Evolutionary conservation across 1,140 invertebrate genomes (phyloP), one percentile per base, ranked within the genome.

Genomic region (Macrotrachela quadricornifera): DNA sequence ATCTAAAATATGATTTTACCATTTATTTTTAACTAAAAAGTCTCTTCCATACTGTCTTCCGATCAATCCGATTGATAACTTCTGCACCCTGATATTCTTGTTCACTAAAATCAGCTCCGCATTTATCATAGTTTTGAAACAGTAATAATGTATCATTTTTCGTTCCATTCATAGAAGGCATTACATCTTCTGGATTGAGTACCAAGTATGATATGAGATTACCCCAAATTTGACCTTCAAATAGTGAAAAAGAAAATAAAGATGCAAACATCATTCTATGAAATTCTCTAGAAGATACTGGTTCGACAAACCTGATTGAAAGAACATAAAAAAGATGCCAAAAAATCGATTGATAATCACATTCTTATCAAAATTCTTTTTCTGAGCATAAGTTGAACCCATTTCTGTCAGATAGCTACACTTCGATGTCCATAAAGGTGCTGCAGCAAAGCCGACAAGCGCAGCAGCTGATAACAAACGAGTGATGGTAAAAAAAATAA

Each of bases 241-340:
- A 21, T 3, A 50, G 42, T 4, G n/a, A 15, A 44, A 44, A 30
- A 30, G 21, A 30, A 8, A 30, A 30, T 30, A 30, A 8, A 30
- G 8, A 2, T 30, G 8, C 3, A 30, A n/a, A n/a, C n/a, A n/a
- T n/a, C n/a, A n/a, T n/a, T n/a, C n/a, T n/a, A n/a, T 42, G 41
- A 42, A 12, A 12, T 42, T 12, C 41, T 42, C 41, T 12, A 42
- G 41, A 42, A n/a, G 12, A n/a, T 12, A 12, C 41, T 12, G 41
- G 41, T 42, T 12, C 41, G 41, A 18, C 42, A 44, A 6, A n/a
- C 17, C 67, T 0, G 83, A 83, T 64, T 96, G 90, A 79, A 90
- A 94, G 53, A 87, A 79, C 56, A 94, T 79, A 73, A 95, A 95
- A 77, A 96, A 96, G 74, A 92, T 84, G 18, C 90, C 90, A 69